These are phyloP conservation scores for Pseudolaguvia tuberculata DNA, from an alignment of 2,113 vertebrate species.

Conservation along the genomic window DNA sequence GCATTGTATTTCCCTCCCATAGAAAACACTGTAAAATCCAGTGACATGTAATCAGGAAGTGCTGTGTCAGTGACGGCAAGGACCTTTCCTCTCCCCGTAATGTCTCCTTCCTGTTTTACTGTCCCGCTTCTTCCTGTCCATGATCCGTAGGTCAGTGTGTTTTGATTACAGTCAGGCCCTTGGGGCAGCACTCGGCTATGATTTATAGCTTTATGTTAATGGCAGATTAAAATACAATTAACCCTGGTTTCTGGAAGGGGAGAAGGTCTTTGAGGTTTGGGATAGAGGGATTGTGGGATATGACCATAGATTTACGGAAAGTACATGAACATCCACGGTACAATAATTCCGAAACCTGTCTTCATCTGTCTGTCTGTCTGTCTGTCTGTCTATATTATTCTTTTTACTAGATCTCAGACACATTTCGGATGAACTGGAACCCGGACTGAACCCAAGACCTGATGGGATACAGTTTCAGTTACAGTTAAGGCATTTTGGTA, in stretches of 20 bases:
- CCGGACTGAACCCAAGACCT: too few relatives aligned
- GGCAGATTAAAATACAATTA: conserved; percentile 40
- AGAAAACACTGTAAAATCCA: conserved; percentile 14
- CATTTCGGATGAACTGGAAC: too few relatives aligned
- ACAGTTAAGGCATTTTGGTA: too few relatives aligned
- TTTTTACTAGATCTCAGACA: too few relatives aligned
- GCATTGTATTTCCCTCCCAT: background rate
- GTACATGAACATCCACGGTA: too few relatives aligned
- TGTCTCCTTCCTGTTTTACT: conserved; percentile 11
- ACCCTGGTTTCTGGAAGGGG: conserved; percentile 4
- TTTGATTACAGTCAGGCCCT: conserved; percentile 34
- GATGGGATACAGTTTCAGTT: too few relatives aligned
- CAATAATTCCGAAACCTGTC: too few relatives aligned
- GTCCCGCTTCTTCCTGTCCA: conserved; percentile 18
- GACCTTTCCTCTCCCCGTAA: background rate
- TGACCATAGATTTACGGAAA: background rate
- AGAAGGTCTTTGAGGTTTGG: conserved; percentile 10
- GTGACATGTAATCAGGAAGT: conserved; percentile 35
- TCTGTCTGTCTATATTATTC: too few relatives aligned
- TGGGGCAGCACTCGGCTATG: conserved; percentile 21
- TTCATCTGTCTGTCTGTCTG: too few relatives aligned
- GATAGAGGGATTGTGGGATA: background rate
- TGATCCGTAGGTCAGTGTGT: conserved; percentile 13
- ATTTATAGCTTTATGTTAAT: conserved; percentile 44
- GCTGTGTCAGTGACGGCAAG: conserved; percentile 1